Base-by-base conservation (phyloP, 2,888 invertebrate genomes). In the Notodonta dromedarius region DNA sequence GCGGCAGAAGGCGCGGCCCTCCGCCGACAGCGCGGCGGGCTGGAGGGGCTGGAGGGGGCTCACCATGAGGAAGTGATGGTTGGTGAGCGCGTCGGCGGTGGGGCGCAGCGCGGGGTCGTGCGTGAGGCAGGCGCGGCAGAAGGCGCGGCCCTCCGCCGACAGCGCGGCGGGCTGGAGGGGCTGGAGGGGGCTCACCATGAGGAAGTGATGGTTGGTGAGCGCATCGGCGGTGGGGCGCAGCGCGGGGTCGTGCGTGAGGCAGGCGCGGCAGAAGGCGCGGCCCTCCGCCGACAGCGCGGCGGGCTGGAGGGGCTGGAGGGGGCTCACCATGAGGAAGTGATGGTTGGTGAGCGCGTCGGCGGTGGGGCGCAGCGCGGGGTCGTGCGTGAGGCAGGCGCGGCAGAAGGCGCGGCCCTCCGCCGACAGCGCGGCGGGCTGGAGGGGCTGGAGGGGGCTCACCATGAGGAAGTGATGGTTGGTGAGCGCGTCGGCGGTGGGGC, bases 71-170 rank as follows among this genome's bases (percentile, higher is more conserved):
- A 98, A 98, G 69, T 96, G 95, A 79, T 97, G 97, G 71, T 96
- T 94, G 13, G 96, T 91, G 44, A 99, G 94, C 70, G 95, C 94
- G 51, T 94, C 90, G 0, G 97, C 97, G 0, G 95, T 94, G 46
- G 96, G 95, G 52, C 99, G 91, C 66, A 92, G 87, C 69, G 95
- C 95, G 0, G 98, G 96, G 88, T 98, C 97, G 84, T 97, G 97
- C 77, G 96, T 96, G 78, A 99, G 95, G 82, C 98, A 98, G 62
- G 94, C 91, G 12, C 94, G 90, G 59, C 98, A 94, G 90, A 99
- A 98, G 77, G 97, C 95, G 61, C 95, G 94, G 0, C 98, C 98
- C 88, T 98, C 98, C 61, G 95, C 95, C 46, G 97, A 97, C 61
- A 98, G 94, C 46, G 94, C 86, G 57, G 95, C 94, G 0, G n/a